Conservation (phyloP, 2,888 invertebrate species). For the Lepidocyrtinus sp. region DNA sequence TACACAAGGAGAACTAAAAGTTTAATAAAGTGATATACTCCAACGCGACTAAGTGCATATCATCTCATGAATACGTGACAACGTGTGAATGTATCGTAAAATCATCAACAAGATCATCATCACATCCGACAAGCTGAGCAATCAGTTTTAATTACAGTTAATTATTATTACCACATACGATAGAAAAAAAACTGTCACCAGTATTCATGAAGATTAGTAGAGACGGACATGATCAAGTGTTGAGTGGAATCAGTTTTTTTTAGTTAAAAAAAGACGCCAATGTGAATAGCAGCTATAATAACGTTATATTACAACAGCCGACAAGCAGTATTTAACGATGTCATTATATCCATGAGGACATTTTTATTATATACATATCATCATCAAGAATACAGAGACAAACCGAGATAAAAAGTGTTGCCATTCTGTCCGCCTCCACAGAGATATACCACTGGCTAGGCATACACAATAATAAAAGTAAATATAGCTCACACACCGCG, state of each 20-base stretch:
- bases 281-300: neutral
- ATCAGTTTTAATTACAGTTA: slow-evolving; percentile 12
- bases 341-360: slow-evolving; percentile 41
- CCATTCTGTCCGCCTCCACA: slow-evolving; percentile 63
- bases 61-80: slow-evolving; percentile 43
- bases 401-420: slow-evolving; percentile 59
- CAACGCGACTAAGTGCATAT: too few relatives aligned
- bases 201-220: neutral
- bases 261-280: slow-evolving; percentile 19
- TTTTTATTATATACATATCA: slow-evolving; percentile 49
- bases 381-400: slow-evolving; percentile 55
- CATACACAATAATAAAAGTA: slow-evolving; percentile 9
- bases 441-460: slow-evolving; percentile 37
- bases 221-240: neutral
- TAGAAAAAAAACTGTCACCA: slow-evolving; percentile 18
- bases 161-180: slow-evolving; percentile 18
- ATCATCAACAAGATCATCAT: slow-evolving; percentile 27
- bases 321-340: slow-evolving; percentile 41
- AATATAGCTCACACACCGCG: slow-evolving; percentile 1
- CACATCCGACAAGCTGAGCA: slow-evolving; percentile 5
- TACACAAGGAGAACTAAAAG: slow-evolving; percentile 27
- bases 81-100: slow-evolving; percentile 56
- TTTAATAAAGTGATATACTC: slow-evolving; percentile 23
- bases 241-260: neutral
- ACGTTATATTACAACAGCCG: too few relatives aligned